Percentiles rank a stretch among this genome's conserved stretches.
Conservation (phyloP, 2,113 vertebrate species). For the Malurus melanocephalus region DNA sequence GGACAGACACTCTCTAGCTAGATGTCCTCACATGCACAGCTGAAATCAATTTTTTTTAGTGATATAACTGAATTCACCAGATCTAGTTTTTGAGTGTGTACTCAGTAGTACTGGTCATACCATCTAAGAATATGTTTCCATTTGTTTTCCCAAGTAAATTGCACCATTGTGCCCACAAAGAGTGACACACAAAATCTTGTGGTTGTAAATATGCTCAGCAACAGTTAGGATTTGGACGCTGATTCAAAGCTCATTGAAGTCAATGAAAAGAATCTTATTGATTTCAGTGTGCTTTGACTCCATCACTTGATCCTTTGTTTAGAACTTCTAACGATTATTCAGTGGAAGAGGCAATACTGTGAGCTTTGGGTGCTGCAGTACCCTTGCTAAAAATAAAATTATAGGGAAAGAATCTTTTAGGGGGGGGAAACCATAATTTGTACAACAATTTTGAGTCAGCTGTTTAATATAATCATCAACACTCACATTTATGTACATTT, state of each 20-base stretch:
- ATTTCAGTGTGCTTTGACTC: slow-evolving; percentile 45
- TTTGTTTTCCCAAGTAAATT: slow-evolving; percentile 31
- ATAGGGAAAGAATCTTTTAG: background rate
- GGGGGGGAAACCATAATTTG: background rate
- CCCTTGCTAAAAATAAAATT: slow-evolving; percentile 20
- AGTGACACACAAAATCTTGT: slow-evolving; percentile 26
- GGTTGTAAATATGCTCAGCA: slow-evolving; percentile 31
- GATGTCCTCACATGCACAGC: background rate
- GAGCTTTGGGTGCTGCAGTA: background rate
- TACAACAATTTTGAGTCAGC: background rate
- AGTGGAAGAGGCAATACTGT: background rate
- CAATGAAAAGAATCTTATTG: slow-evolving; percentile 31
- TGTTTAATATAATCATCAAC: background rate
- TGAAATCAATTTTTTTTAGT: background rate
- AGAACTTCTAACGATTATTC: slow-evolving; percentile 32
- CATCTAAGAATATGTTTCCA: background rate
- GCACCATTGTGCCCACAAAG: background rate
- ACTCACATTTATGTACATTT: background rate
- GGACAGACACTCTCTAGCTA: background rate
- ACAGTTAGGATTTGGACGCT: slow-evolving; percentile 20
- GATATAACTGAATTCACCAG: background rate
- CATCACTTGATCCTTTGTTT: slow-evolving; percentile 31
- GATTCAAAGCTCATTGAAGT: slow-evolving; percentile 47
- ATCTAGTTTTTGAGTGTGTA: background rate
- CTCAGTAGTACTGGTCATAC: background rate